Evolutionary conservation across 2,113 vertebrate genomes (phyloP).

Genomic region (Pachyramphus minor): DNA sequence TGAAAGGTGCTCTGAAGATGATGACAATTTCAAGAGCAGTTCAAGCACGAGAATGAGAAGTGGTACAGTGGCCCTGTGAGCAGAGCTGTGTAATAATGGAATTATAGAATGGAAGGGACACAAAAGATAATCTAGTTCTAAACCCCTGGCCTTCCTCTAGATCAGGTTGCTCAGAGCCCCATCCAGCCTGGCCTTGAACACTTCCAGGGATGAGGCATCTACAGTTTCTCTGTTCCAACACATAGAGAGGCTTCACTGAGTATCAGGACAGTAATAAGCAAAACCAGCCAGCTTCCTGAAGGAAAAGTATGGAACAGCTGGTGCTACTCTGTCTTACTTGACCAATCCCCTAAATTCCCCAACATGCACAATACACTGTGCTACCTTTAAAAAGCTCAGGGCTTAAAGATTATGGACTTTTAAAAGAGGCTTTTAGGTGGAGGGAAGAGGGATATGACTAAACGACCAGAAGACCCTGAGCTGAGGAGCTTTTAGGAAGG

Average conservation of each 20-base stretch:
- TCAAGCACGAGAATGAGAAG: not conserved
- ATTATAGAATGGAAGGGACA: not conserved
- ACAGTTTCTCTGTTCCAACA: not conserved
- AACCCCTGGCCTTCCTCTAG: not conserved
- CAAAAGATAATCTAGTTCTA: not conserved
- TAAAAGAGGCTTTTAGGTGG: not conserved
- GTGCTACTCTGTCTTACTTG: not conserved
- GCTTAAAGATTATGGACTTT: not conserved
- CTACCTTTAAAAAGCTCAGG: not conserved
- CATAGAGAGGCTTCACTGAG: not conserved
- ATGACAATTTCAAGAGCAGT: not conserved
- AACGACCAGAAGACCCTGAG: not conserved
- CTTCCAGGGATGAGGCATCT: not conserved
- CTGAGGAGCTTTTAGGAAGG: not conserved
- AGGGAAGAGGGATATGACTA: not conserved
- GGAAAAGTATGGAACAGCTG: not conserved
- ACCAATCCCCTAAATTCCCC: not conserved
- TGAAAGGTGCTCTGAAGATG: not conserved
- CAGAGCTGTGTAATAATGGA: not conserved
- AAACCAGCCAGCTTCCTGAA: not conserved
- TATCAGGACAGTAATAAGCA: not conserved
- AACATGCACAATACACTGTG: fast-evolving
- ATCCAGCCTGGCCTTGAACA: not conserved
- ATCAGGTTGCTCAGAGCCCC: not conserved
- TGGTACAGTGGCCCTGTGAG: not conserved